These are phyloP conservation scores for Ochotona princeps DNA, from an alignment of 2,113 vertebrate genomes.

Conservation along the genomic window DNA sequence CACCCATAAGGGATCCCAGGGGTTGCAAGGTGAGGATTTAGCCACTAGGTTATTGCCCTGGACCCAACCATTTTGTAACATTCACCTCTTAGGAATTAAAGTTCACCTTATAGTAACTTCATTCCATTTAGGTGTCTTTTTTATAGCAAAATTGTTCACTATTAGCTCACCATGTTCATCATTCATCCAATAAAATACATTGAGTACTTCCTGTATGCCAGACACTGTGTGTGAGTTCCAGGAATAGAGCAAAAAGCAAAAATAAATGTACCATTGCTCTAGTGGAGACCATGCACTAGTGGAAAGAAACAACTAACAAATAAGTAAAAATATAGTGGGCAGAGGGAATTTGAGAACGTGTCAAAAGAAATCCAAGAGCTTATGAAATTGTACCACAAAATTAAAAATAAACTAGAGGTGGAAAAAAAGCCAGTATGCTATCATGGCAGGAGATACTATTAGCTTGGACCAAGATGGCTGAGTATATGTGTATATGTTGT, in stretches of 20 bases:
- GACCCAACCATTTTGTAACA: background rate
- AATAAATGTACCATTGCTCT: background rate
- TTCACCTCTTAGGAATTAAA: conserved; percentile 15
- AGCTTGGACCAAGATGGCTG: background rate
- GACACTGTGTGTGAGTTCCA: background rate
- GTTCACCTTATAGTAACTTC: background rate
- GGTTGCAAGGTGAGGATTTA: no score
- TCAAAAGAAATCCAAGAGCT: no score
- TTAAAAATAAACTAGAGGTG: no score
- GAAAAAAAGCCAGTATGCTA: background rate
- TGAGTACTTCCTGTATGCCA: background rate
- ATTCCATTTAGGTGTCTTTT: background rate
- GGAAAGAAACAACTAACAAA: background rate
- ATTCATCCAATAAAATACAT: background rate
- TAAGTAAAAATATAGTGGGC: background rate
- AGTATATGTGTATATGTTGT: background rate
- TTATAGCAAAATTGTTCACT: background rate
- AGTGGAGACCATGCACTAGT: background rate
- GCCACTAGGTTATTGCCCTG: no score
- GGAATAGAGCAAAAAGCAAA: background rate
- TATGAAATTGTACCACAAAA: no score
- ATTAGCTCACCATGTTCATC: background rate
- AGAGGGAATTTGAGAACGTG: background rate
- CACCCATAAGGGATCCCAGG: no score
- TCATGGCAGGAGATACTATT: background rate